Evolutionary conservation across 2,888 invertebrate genomes (phyloP).

Genomic region (Anodontia alba): DNA sequence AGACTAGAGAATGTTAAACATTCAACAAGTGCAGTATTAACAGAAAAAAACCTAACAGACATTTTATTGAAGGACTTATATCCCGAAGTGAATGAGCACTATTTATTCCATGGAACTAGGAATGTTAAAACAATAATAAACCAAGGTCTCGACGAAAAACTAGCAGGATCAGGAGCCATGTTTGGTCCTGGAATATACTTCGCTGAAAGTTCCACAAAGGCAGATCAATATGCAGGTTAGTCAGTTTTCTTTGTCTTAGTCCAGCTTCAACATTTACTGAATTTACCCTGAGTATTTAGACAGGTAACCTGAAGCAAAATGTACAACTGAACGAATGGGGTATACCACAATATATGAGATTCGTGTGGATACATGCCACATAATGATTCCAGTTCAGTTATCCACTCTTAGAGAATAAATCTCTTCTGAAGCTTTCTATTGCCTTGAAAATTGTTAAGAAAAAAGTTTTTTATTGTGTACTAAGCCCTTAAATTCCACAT

Average conservation of each 20-base stretch:
- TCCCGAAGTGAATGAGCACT: slow-evolving; percentile 66
- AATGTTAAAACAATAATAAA: slow-evolving; percentile 52
- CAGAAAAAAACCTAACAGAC: slow-evolving; percentile 16
- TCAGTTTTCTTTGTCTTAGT: background rate
- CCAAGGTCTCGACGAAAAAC: slow-evolving; percentile 61
- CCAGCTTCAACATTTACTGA: no score
- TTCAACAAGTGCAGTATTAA: slow-evolving; percentile 44
- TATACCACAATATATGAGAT: no score
- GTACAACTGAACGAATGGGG: no score
- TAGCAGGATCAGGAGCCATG: slow-evolving; percentile 61
- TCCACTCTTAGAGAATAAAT: no score
- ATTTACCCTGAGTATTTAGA: no score
- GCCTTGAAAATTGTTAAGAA: no score
- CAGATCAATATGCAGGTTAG: slow-evolving; percentile 69
- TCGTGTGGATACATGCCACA: no score
- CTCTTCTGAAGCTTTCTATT: no score
- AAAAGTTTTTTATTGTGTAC: no score
- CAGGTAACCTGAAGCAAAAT: no score
- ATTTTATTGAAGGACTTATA: slow-evolving; percentile 46
- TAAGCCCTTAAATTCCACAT: no score
- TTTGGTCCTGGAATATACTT: slow-evolving; percentile 67
- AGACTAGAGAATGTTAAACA: slow-evolving; percentile 21
- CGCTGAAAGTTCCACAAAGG: slow-evolving; percentile 69
- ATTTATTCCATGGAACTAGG: slow-evolving; percentile 67
- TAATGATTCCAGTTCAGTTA: no score